These are phyloP conservation scores for Entomyzon cyanotis DNA, from an alignment of 2,113 vertebrate species.

Conservation along the genomic window DNA sequence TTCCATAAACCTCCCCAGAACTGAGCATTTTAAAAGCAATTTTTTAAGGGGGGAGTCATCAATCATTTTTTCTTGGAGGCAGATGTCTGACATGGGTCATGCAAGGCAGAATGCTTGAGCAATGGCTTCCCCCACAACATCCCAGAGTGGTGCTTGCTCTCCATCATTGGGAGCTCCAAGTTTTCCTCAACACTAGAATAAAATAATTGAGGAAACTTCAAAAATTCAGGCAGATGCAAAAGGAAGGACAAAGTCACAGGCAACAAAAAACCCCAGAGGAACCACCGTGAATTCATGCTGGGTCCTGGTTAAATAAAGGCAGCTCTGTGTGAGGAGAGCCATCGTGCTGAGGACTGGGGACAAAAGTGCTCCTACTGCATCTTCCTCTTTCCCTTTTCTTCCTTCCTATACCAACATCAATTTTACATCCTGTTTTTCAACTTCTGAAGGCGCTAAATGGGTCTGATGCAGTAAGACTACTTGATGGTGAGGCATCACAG, in stretches of 20 bases:
- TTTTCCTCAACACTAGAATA: not conserved
- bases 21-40: not conserved
- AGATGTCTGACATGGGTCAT: rapidly evolving
- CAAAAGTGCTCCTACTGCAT: not conserved
- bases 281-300: not conserved
- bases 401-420: not conserved
- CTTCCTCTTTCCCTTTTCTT: not conserved
- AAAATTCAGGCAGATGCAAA: not conserved
- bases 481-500: not conserved
- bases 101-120: not conserved
- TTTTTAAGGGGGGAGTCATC: not conserved
- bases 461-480: not conserved
- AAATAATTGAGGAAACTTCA: not conserved
- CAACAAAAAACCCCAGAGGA: not conserved
- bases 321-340: rapidly evolving
- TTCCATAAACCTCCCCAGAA: not conserved
- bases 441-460: not conserved
- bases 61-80: not conserved
- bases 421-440: not conserved
- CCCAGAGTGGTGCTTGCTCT: not conserved
- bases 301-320: not conserved
- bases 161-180: not conserved
- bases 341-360: not conserved
- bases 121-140: not conserved
- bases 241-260: not conserved